Conservation (phyloP, 1,140 invertebrate genomes). For the Achroia grisella region DNA sequence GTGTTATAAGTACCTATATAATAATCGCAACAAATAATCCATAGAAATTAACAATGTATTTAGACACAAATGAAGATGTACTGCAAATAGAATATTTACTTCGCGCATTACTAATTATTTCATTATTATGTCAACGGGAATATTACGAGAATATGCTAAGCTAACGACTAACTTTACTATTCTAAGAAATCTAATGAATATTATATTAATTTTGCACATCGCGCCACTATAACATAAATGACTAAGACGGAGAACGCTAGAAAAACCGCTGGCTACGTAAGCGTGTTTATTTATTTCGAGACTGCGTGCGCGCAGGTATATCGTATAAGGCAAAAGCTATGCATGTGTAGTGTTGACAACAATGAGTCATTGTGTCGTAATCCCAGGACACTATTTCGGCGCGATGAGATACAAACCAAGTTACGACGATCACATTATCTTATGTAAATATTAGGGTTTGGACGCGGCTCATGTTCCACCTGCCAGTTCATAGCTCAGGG, state of each 20-base stretch:
- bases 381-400: constrained; percentile 63
- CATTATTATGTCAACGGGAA: neutral
- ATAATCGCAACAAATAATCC: no score
- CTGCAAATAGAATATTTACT: no score
- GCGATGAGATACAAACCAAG: constrained; percentile 38
- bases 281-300: constrained; percentile 47
- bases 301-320: constrained; percentile 37
- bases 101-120: no score
- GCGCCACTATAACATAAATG: constrained; percentile 19
- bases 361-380: constrained; percentile 61
- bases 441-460: no score
- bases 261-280: constrained; percentile 50
- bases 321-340: constrained; percentile 43
- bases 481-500: no score
- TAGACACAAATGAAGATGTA: no score
- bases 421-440: neutral
- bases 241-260: constrained; percentile 22
- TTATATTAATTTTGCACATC: constrained; percentile 32
- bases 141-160: neutral
- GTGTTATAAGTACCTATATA: no score
- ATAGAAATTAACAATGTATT: no score
- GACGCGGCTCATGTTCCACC: no score
- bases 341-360: constrained; percentile 32
- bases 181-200: constrained; percentile 33
- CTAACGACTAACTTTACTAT: constrained; percentile 7